phyloP scores from a whole-genome alignment of 2,113 vertebrate species.

The Caloenas nicobarica region DNA sequence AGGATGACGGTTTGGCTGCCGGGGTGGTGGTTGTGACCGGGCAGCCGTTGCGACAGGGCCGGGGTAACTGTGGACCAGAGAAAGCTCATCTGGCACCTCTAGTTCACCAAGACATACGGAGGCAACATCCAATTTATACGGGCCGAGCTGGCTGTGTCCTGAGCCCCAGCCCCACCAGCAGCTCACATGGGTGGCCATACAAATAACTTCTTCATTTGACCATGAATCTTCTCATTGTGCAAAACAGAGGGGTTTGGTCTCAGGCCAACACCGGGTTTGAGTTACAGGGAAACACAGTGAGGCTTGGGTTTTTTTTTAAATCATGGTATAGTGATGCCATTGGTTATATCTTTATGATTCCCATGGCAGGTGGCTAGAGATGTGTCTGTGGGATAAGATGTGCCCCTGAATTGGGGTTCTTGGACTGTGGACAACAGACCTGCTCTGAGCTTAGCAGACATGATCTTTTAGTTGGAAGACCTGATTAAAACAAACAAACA shows the following conservation, averaged over 20 bases:
- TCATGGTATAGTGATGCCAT: fast-evolving
- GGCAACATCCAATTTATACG: background rate
- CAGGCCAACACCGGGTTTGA: background rate
- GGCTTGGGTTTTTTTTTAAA: background rate
- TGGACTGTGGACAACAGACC: background rate
- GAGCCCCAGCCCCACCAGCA: background rate
- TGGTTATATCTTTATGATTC: background rate
- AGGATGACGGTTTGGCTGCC: background rate
- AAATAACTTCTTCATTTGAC: background rate
- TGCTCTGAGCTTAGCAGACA: background rate
- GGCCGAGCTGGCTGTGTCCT: background rate
- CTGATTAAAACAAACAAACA: background rate
- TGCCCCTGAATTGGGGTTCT: background rate
- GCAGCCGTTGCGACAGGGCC: no score
- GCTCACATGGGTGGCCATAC: background rate
- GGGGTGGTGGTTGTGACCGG: fast-evolving
- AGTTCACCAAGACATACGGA: background rate
- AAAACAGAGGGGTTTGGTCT: background rate
- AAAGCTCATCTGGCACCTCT: background rate
- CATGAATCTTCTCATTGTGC: background rate
- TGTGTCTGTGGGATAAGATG: fast-evolving
- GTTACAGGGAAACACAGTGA: background rate
- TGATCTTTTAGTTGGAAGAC: background rate
- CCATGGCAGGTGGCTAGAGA: background rate
- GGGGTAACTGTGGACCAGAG: background rate